A percentile compares a stretch with the other conserved stretches of the same genome.
These are phyloP conservation scores for Micropterix aruncella DNA, from an alignment of 2,888 invertebrate species.

Conservation along the genomic window DNA sequence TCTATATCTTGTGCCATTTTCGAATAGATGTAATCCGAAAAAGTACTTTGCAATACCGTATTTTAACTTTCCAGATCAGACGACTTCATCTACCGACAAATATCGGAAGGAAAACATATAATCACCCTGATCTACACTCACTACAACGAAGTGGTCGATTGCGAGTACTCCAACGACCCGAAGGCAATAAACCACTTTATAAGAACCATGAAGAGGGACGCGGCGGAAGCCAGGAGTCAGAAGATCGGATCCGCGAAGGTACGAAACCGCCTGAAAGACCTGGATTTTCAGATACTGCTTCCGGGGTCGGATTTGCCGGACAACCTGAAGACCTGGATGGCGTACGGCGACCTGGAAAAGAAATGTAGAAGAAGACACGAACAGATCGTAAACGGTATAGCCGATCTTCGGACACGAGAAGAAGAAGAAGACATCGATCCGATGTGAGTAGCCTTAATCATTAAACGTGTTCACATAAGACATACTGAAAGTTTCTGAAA, in stretches of 20 bases:
- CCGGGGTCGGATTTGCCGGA: constrained; percentile 30
- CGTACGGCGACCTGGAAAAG: constrained; percentile 41
- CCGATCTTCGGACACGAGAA: no score
- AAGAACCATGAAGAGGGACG: constrained; percentile 40
- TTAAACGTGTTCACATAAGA: no score
- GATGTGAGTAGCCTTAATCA: no score
- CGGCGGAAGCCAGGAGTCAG: constrained; percentile 31
- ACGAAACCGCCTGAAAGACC: constrained; percentile 24
- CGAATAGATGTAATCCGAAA: no score
- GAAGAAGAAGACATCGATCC: no score
- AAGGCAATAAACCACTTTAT: constrained; percentile 43
- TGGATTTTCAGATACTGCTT: constrained; percentile 39
- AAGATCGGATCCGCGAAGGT: constrained; percentile 21
- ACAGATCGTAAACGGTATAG: constrained; percentile 15
- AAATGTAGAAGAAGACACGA: constrained; percentile 36
- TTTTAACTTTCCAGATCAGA: constrained; percentile 35
- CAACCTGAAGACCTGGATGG: constrained; percentile 39
- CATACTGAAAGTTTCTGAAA: no score
- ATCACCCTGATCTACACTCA: constrained; percentile 54
- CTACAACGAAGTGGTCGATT: constrained; percentile 45
- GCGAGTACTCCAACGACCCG: constrained; percentile 46
- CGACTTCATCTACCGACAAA: constrained; percentile 44
- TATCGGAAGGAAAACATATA: constrained; percentile 53
- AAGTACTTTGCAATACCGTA: no score
- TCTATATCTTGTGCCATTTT: no score